These are phyloP conservation scores for Elysia chlorotica DNA, from an alignment of 1,140 invertebrate genomes.

Conservation along the genomic window DNA sequence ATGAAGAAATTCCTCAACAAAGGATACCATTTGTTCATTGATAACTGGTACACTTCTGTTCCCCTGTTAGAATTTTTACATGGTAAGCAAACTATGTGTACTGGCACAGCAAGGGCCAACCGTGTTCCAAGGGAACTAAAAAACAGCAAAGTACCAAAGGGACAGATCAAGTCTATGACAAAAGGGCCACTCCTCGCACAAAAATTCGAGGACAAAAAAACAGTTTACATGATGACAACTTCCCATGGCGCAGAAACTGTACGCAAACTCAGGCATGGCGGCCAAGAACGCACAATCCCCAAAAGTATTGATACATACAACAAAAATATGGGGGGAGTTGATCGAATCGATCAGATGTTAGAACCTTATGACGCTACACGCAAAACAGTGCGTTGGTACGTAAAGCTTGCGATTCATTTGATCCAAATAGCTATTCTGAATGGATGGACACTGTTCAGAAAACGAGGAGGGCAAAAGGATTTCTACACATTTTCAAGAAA, in stretches of 20 bases:
- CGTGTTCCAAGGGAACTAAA: neutral
- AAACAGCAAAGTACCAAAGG: neutral
- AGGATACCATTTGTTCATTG: constrained; percentile 5
- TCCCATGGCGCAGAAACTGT: neutral
- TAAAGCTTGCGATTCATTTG: neutral
- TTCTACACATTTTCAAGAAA: neutral
- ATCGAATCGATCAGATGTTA: neutral
- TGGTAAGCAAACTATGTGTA: neutral
- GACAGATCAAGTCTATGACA: neutral
- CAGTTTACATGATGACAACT: neutral
- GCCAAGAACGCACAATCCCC: neutral
- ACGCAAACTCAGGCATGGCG: neutral
- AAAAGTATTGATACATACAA: neutral
- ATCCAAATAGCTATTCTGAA: neutral
- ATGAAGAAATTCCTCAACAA: neutral
- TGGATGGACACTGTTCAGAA: neutral
- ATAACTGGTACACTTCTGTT: neutral
- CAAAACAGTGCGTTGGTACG: neutral
- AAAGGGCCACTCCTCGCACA: neutral
- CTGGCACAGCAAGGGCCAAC: neutral
- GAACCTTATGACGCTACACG: too few relatives aligned
- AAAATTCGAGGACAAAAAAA: neutral
- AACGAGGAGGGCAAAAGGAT: neutral
- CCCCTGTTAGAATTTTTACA: neutral
- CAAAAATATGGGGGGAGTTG: neutral